Evolutionary conservation across 2,888 invertebrate genomes (phyloP), one percentile per base, ranked within the genome.

Genomic region (Timema cristinae): DNA sequence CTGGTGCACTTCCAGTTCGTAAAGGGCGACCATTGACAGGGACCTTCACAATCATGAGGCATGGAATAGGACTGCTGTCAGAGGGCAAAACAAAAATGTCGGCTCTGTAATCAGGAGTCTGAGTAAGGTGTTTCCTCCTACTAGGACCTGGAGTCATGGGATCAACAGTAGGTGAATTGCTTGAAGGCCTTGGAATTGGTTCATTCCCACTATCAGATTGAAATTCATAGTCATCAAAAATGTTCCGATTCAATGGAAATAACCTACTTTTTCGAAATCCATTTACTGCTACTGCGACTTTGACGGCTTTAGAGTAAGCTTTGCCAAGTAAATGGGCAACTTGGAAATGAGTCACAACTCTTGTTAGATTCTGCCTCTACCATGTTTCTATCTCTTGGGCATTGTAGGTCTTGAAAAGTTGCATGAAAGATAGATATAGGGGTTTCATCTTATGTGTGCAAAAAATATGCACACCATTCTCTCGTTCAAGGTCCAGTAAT

Each of bases 361-460:
- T 32, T 7, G 7, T n/a, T 2, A 11, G 5, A 67, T 67, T 67
- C 13, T 48, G n/a, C 50, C 4, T 67, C 11, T 50, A n/a, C 50
- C 67, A 67, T 13, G 50, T 50, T 50, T 67, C 50, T 15, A 67
- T 15, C n/a, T 6, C 67, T 50, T 11, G 16, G 13, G 50, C 11
- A 67, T 50, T 50, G 8, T n/a, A 50, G 9, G 5, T 50, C 50
- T 50, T 67, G 49, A 67, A 50, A 13, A 50, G 15, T 5, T 49
- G n/a, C 67, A 67, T 67, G 16, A 67, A 67, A 6, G 9, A 6
- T 7, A 13, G 15, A 50, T 50, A 1, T 9, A 49, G n/a, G 50
- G 67, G 67, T 15, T 67, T 50, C 67, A 50, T 50, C 50, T 67
- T 67, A 10, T 67, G 49, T 50, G 1, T 50, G 67, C 67, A 67